Base-by-base conservation (phyloP, 2,113 vertebrate genomes). In the Oplegnathus fasciatus region DNA sequence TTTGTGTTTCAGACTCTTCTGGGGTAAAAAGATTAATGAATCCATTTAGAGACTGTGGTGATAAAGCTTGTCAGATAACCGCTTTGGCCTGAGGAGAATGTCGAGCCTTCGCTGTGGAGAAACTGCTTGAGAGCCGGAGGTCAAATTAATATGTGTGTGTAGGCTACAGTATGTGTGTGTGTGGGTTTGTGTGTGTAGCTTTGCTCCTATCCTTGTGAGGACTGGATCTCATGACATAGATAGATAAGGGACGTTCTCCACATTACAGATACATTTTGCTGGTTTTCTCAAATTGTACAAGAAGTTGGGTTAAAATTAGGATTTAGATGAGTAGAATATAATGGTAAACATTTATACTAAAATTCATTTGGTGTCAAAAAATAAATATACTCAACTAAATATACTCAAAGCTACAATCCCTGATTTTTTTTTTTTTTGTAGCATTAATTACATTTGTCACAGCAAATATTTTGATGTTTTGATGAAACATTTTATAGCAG, bases 1-100 rank as follows among this genome's bases (percentile, higher is more conserved):
- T 76, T 57, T 48, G 46, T 73, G 60, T 81, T 48, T 32, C 58
- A 34, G 34, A 42, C 70, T 28, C 68, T 34, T 61, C 54, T 20
- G 26, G 26, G 30, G 48, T 22, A 26, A 70, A 48, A 68, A 37
- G n/a, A 64, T 62, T 40, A 62, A 34, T 46, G 28, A 40, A 30
- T 30, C 30, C 55, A 13, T 67, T 60, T 77, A 46, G 44, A 64
- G 28, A 28, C 5, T 3, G 6, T 66, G 48, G 7, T 17, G 28
- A 42, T 48, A 30, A 48, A n/a, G 42, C 48, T 67, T 8, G 42
- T 30, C n/a, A 77, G 26, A 28, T 32, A 61, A 65, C 52, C 76
- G 34, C 75, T 57, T 4, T n/a, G 9, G 42, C 55, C 26, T 22
- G 50, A 8, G 20, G 32, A 52, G 26, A 9, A 22, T 14, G 28